These are phyloP conservation scores for Peromyscus maniculatus DNA, from an alignment of 2,113 vertebrate species.

Conservation along the genomic window DNA sequence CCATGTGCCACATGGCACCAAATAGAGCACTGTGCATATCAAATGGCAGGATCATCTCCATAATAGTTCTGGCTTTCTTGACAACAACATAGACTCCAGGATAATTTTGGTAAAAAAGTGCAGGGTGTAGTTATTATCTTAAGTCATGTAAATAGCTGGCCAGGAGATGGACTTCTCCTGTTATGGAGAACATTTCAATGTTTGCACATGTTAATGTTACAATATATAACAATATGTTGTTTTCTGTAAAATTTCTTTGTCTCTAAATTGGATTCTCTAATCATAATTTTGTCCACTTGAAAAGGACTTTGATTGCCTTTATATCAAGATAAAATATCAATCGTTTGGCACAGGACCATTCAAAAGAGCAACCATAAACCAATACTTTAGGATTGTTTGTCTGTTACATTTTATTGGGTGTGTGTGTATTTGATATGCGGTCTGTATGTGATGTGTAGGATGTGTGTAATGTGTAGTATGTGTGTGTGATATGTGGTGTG, in stretches of 20 bases:
- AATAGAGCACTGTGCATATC: neutral
- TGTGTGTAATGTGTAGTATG: neutral
- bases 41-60: neutral
- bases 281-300: neutral
- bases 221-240: neutral
- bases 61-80: neutral
- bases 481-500: neutral
- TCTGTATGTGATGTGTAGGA: too few relatives aligned
- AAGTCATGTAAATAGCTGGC: neutral
- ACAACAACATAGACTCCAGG: neutral
- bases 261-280: neutral
- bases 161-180: neutral
- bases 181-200: neutral
- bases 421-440: neutral
- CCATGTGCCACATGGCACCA: neutral
- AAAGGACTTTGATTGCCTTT: neutral
- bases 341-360: neutral
- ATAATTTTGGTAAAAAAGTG: neutral
- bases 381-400: neutral
- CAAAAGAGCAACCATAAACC: neutral
- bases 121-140: neutral
- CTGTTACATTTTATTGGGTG: neutral
- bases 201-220: neutral
- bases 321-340: neutral
- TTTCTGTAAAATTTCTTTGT: neutral